Evolutionary conservation across 1,140 invertebrate species (phyloP), one percentile per base, ranked within the genome.

Genomic region (Drosophila nannoptera): DNA sequence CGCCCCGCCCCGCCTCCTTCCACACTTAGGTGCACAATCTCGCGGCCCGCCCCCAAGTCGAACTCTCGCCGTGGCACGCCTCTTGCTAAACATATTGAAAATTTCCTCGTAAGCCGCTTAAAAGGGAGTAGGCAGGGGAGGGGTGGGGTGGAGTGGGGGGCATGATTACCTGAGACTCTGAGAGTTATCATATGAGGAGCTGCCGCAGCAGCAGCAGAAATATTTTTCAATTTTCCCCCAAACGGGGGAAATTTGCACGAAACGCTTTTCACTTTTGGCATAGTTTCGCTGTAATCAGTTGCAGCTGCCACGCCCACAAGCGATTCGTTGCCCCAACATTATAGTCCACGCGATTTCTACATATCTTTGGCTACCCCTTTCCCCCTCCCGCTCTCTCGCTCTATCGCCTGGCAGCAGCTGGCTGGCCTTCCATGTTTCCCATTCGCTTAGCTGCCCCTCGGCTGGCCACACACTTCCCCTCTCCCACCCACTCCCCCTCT

Each of bases 31-130:
- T 31, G 49, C 12, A 16, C 49, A 52, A 35, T 52, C 7, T 8
- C 16, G 31, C 4, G 40, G 3, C 1, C 22, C 22, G 22, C 22
- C 22, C 22, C 22, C 22, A 22, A 3, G 22, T 3, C 22, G 22
- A 22, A 22, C 22, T 22, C 1, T 22, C 40, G n/a, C 48, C 4
- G 6, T 11, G 11, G 7, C 22, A 22, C 14, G 8, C 7, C 49
- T 14, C 7, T 31, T 52, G 1, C 22, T 52, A 31, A 42, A 16
- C 40, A 43, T 43, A 43, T 43, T 43, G 40, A n/a, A 14, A 43
- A 43, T 9, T 9, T 43, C 40, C 14, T 43, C 14, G 40, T 43
- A 43, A 43, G 40, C 40, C 7, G 40, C 40, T 43, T 43, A 43
- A 43, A 43, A 14, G 14, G 4, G 14, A 43, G 7, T 6, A 12